phyloP scores from a whole-genome alignment of 2,888 invertebrate species.

The Mermis nigrescens region DNA sequence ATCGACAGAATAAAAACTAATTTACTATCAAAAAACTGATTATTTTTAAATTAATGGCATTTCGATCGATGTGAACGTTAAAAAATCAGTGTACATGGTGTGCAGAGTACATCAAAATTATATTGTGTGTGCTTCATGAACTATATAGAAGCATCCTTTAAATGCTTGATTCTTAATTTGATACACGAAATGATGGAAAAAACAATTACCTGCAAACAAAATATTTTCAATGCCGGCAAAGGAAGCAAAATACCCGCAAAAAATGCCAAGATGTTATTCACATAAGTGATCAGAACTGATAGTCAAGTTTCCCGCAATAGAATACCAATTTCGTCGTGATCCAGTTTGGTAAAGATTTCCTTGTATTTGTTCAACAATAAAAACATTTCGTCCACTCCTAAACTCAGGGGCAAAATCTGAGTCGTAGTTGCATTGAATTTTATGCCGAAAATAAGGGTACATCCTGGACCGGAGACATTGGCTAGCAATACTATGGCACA shows the following conservation, averaged over 20 bases:
- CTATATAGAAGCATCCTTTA: too few species aligned
- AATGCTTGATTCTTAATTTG: too few species aligned
- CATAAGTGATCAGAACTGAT: conserved; percentile 61
- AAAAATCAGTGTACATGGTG: too few species aligned
- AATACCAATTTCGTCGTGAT: conserved; percentile 48
- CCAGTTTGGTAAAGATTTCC: conserved; percentile 33
- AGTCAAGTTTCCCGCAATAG: conserved; percentile 76
- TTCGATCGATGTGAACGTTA: too few species aligned
- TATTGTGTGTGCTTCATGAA: too few species aligned
- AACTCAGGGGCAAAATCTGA: conserved; percentile 75
- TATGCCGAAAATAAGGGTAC: conserved; percentile 40
- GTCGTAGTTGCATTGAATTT: conserved; percentile 63
- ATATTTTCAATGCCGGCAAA: conserved; percentile 77
- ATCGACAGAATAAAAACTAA: too few species aligned
- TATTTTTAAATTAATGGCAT: too few species aligned
- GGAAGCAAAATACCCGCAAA: conserved; percentile 70
- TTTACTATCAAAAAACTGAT: too few species aligned
- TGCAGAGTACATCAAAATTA: too few species aligned
- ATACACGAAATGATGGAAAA: too few species aligned
- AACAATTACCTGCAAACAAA: conserved; percentile 47
- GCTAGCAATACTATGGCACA: conserved; percentile 70
- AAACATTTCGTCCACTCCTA: conserved; percentile 93
- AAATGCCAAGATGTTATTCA: conserved; percentile 69
- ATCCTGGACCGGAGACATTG: conserved; percentile 66
- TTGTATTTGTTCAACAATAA: conserved; percentile 59